phyloP scores from a whole-genome alignment of 2,888 invertebrate species.

The Tupiocoris notatus region DNA sequence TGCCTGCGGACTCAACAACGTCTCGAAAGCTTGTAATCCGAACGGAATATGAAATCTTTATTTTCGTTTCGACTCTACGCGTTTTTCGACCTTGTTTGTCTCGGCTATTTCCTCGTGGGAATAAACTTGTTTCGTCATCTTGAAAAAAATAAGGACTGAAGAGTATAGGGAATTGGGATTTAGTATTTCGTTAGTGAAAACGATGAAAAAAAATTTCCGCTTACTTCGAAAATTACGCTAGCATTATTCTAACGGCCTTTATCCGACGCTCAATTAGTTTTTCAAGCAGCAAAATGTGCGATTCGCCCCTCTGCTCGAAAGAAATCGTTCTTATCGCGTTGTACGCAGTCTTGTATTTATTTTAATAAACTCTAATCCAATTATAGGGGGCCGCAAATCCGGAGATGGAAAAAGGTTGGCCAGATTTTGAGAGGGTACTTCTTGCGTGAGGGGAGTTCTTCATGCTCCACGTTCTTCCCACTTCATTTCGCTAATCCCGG shows the following conservation, averaged over 20 bases:
- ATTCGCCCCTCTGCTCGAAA: background rate
- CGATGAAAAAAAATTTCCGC: no score
- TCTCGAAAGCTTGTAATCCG: background rate
- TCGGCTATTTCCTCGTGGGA: no score
- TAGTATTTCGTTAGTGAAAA: no score
- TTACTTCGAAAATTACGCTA: no score
- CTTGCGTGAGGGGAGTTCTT: background rate
- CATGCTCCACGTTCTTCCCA: background rate
- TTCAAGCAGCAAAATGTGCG: background rate
- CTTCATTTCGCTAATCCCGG: background rate
- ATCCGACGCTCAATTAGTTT: background rate
- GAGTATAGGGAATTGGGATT: no score
- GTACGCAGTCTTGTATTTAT: conserved; percentile 20
- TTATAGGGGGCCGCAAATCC: conserved; percentile 5
- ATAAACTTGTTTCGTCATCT: no score
- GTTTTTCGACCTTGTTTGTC: background rate
- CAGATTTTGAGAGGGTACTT: background rate
- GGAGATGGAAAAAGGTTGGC: background rate
- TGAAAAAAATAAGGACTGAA: no score
- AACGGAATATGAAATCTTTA: background rate
- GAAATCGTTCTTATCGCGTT: background rate
- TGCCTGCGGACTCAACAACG: background rate
- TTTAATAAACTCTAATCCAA: conserved; percentile 35
- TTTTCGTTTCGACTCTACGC: background rate
- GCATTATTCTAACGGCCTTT: no score